Percentiles rank a stretch among this genome's conserved stretches.
phyloP scores from a whole-genome alignment of 2,888 invertebrate genomes.

The Drosophila lutescens region DNA sequence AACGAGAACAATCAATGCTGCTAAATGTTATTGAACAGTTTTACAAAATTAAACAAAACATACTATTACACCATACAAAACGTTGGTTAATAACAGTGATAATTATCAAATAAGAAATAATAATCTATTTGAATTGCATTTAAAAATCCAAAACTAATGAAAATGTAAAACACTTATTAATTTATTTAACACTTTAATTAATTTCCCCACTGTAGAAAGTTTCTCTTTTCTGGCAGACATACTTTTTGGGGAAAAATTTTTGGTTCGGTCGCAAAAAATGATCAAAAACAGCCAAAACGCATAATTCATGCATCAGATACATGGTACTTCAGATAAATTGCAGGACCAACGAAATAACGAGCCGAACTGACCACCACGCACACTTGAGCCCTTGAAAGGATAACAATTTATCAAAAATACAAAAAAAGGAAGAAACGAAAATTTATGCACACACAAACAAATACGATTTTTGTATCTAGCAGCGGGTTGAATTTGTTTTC shows the following conservation, averaged over 20 bases:
- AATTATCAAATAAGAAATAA: too few species aligned
- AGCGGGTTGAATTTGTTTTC: constrained; percentile 74
- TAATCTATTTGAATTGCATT: background rate
- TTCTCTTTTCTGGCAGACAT: constrained; percentile 43
- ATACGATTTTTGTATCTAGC: constrained; percentile 61
- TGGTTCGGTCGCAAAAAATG: constrained; percentile 54
- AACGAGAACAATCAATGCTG: too few species aligned
- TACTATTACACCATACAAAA: too few species aligned
- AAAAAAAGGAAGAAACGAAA: constrained; percentile 12
- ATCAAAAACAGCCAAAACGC: constrained; percentile 78
- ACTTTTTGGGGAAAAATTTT: constrained; percentile 32
- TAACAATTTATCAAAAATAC: constrained; percentile 57
- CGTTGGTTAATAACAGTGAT: too few species aligned
- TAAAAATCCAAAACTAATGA: background rate
- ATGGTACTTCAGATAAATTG: constrained; percentile 69
- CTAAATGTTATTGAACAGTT: too few species aligned
- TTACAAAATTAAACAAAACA: too few species aligned
- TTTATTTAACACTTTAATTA: too few species aligned
- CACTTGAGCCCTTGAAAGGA: constrained; percentile 64
- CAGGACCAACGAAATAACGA: constrained; percentile 38
- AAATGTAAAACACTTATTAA: too few species aligned
- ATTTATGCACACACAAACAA: constrained; percentile 10
- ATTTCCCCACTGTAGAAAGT: constrained; percentile 36
- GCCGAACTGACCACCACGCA: constrained; percentile 55
- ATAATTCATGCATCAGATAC: constrained; percentile 78